Conservation (phyloP, 1,140 invertebrate species). For the Neomicropteryx cornuta region DNA sequence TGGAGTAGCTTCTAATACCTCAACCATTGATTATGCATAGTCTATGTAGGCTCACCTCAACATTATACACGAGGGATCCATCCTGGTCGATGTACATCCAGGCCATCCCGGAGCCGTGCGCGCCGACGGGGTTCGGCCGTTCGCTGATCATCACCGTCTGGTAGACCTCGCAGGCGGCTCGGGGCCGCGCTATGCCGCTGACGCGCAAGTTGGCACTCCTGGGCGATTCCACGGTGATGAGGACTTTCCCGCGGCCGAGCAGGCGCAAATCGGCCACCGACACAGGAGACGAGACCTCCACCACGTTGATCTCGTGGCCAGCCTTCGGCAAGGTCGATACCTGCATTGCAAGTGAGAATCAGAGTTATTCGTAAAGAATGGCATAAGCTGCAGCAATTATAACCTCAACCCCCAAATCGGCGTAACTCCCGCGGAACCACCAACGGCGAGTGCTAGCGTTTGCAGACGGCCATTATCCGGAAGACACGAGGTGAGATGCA, state of each 20-base stretch:
- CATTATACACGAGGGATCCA: conserved; percentile 62
- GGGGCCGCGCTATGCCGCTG: conserved; percentile 53
- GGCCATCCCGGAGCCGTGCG: conserved; percentile 52
- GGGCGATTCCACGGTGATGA: conserved; percentile 53
- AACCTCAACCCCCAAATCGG: too few species aligned
- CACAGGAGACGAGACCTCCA: conserved; percentile 63
- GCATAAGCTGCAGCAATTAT: too few species aligned
- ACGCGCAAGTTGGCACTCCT: conserved; percentile 50
- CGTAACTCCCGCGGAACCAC: too few species aligned
- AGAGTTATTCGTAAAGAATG: too few species aligned
- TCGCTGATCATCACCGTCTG: conserved; percentile 50
- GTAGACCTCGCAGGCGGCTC: conserved; percentile 70
- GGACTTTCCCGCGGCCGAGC: conserved; percentile 56
- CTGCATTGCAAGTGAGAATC: too few species aligned
- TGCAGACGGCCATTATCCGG: too few species aligned
- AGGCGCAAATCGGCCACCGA: conserved; percentile 57
- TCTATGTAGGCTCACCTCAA: conserved; percentile 38
- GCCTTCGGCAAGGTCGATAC: conserved; percentile 49
- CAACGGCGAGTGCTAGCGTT: too few species aligned
- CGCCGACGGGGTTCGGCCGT: conserved; percentile 29
- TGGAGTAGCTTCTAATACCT: too few species aligned
- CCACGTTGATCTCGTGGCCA: conserved; percentile 57
- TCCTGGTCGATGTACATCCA: conserved; percentile 68
- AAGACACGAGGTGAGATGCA: too few species aligned
- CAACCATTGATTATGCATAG: neutral